Conservation (phyloP, 1,140 invertebrate genomes). For the Calephelis nemesis region DNA sequence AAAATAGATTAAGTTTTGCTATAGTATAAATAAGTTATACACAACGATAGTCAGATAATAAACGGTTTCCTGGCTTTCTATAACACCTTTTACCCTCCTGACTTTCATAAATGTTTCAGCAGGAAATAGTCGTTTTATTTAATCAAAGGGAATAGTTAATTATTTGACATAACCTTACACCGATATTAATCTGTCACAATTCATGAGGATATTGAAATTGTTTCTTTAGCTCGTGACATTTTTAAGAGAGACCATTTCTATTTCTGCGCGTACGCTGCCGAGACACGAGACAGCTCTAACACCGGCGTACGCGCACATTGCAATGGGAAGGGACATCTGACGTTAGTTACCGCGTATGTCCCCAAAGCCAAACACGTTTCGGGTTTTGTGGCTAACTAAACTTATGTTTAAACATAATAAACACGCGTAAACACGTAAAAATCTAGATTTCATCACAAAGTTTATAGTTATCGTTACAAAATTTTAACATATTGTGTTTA, state of each 20-base stretch:
- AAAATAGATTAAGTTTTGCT: too few relatives aligned
- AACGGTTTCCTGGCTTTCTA: too few relatives aligned
- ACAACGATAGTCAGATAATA: too few relatives aligned
- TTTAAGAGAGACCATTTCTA: slow-evolving; percentile 53
- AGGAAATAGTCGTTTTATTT: too few relatives aligned
- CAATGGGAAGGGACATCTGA: slow-evolving; percentile 36
- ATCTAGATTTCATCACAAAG: background rate
- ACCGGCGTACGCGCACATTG: slow-evolving; percentile 33
- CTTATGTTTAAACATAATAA: background rate
- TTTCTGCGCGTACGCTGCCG: slow-evolving; percentile 58
- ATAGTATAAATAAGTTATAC: too few relatives aligned
- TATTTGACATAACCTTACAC: background rate
- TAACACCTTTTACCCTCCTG: too few relatives aligned
- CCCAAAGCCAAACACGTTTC: slow-evolving; percentile 54
- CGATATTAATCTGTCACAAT: slow-evolving; percentile 9
- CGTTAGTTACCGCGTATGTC: slow-evolving; percentile 60
- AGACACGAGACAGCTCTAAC: slow-evolving; percentile 37
- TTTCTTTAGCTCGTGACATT: slow-evolving; percentile 9
- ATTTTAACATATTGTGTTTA: background rate
- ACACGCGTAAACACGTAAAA: background rate
- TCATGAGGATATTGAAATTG: slow-evolving; percentile 15
- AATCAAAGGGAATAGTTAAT: background rate
- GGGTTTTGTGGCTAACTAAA: background rate
- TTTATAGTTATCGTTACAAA: background rate
- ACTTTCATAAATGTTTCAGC: too few relatives aligned